These are phyloP conservation scores for Todus mexicanus DNA, from an alignment of 2,797 vertebrate species.

Conservation along the genomic window DNA sequence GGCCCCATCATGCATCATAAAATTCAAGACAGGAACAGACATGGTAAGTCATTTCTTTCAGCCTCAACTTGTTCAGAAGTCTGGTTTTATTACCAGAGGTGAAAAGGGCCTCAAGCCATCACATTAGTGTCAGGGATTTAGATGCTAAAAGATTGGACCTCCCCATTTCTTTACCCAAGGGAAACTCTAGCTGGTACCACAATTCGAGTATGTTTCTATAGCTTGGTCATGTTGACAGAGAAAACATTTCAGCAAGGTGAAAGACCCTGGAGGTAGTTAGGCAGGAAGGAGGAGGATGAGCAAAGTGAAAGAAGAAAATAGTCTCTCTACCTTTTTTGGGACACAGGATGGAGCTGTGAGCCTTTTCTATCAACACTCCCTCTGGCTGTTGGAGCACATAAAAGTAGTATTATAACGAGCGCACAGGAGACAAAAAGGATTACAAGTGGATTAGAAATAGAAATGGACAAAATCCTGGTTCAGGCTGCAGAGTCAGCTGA, in stretches of 20 bases:
- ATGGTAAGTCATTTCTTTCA: not conserved
- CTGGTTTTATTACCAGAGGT: not conserved
- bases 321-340: conserved; percentile 51
- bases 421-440: not conserved
- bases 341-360: conserved; percentile 60
- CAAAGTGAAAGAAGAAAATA: not conserved
- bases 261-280: not conserved
- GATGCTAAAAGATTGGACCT: not conserved
- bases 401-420: not conserved
- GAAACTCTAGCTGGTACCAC: not conserved
- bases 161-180: not conserved
- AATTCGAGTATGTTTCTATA: not conserved
- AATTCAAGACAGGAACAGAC: not conserved
- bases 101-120: not conserved
- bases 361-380: conserved; percentile 56
- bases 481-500: not conserved
- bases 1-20: not conserved
- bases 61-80: not conserved
- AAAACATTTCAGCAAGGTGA: not conserved
- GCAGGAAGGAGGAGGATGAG: not conserved
- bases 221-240: not conserved
- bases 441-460: not conserved
- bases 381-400: conserved; percentile 55
- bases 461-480: not conserved
- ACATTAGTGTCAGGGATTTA: not conserved